Conservation (phyloP, 2,113 vertebrate genomes). For the Scatophagus argus region DNA sequence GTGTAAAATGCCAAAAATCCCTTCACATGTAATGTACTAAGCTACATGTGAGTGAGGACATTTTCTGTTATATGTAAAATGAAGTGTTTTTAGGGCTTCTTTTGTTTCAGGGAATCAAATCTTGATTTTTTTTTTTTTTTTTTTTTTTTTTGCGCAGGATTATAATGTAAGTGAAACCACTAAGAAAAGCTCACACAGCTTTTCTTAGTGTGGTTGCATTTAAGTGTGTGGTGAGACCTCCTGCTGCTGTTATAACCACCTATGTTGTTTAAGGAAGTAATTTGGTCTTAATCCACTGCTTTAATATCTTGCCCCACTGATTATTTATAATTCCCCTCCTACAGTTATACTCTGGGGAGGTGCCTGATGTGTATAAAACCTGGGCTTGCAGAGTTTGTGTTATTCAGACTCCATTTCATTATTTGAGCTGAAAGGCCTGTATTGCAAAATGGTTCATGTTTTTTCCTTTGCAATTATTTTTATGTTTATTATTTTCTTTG, state of each 20-base stretch:
- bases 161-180: slow-evolving; percentile 27
- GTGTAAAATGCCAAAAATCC: background rate
- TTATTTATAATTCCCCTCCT: slow-evolving; percentile 62
- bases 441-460: background rate
- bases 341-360: slow-evolving; percentile 46
- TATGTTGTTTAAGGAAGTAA: slow-evolving; percentile 72
- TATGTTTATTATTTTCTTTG: background rate
- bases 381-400: slow-evolving; percentile 30
- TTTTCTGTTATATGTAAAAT: slow-evolving; percentile 3
- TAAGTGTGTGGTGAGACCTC: slow-evolving; percentile 32
- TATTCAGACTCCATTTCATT: slow-evolving; percentile 34
- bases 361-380: slow-evolving; percentile 23
- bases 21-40: background rate
- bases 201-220: slow-evolving; percentile 4
- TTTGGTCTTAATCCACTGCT: slow-evolving; percentile 61
- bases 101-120: slow-evolving; percentile 49
- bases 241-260: slow-evolving; percentile 61
- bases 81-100: slow-evolving; percentile 21
- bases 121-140: slow-evolving; percentile 42
- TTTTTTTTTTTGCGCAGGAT: no score
- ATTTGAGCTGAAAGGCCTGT: slow-evolving; percentile 19
- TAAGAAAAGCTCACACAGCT: no score
- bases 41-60: slow-evolving; percentile 4
- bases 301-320: slow-evolving; percentile 65
- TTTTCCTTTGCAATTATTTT: background rate